These are phyloP conservation scores for Lepidurus couesii DNA, from an alignment of 1,140 invertebrate species.

Conservation along the genomic window DNA sequence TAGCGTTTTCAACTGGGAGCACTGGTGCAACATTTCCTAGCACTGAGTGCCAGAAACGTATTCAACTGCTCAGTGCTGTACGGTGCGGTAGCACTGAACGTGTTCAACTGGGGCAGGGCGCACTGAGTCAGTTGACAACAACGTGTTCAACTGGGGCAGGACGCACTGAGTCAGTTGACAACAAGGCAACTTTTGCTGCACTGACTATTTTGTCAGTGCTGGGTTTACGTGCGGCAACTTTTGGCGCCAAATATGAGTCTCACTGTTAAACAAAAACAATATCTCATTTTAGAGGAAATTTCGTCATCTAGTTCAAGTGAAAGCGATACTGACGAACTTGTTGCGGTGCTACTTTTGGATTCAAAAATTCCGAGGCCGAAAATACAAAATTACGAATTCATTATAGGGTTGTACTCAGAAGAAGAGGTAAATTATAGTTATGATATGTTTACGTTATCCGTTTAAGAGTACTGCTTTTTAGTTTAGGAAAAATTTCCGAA, in stretches of 20 bases:
- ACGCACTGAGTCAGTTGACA: too few species aligned
- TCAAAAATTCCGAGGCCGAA: background rate
- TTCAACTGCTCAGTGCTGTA: too few species aligned
- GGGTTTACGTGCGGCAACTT: too few species aligned
- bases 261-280: background rate
- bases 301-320: background rate
- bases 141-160: too few species aligned
- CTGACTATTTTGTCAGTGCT: too few species aligned
- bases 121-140: too few species aligned
- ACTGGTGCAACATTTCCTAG: too few species aligned
- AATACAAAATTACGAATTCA: background rate
- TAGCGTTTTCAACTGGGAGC: too few species aligned
- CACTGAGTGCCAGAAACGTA: too few species aligned
- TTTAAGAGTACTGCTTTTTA: background rate
- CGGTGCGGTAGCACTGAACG: too few species aligned
- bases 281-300: background rate
- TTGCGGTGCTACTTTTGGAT: background rate
- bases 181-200: too few species aligned
- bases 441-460: background rate
- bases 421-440: background rate
- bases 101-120: too few species aligned
- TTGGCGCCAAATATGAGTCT: background rate
- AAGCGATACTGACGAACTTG: background rate
- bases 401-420: background rate
- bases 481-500: conserved; percentile 26